Percentiles rank a stretch among this genome's conserved stretches.
Conservation (phyloP, 2,888 invertebrate species). For the Macaria notata region DNA sequence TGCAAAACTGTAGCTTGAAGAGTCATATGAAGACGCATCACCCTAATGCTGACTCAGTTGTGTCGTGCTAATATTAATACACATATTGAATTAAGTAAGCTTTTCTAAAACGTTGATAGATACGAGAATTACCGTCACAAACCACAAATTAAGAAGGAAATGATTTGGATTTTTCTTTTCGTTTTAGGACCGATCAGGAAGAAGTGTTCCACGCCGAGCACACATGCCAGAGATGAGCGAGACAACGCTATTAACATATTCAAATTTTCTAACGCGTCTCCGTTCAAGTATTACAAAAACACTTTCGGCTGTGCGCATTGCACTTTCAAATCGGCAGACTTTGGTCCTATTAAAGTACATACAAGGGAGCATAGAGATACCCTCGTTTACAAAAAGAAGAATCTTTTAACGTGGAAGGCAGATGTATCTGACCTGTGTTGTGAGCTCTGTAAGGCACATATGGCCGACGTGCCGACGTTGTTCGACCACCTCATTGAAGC, state of each 20-base stretch:
- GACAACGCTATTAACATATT: slow-evolving; percentile 5
- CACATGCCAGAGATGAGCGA: background rate
- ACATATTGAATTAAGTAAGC: slow-evolving; percentile 7
- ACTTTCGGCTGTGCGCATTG: slow-evolving; percentile 11
- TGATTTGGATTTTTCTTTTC: slow-evolving; percentile 4
- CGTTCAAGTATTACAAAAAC: background rate
- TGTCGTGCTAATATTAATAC: background rate
- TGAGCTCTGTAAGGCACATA: slow-evolving; percentile 18
- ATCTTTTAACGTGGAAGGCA: slow-evolving; percentile 10
- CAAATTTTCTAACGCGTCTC: slow-evolving; percentile 6
- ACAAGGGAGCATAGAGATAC: slow-evolving; percentile 2
- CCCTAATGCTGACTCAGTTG: slow-evolving; percentile 38
- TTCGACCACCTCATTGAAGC: slow-evolving; percentile 16
- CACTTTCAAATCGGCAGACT: slow-evolving; percentile 9
- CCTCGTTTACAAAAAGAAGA: background rate
- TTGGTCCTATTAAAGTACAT: slow-evolving; percentile 3
- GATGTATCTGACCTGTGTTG: slow-evolving; percentile 25
- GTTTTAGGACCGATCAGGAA: slow-evolving; percentile 4
- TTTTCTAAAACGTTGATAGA: too few species aligned
- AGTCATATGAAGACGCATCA: slow-evolving; percentile 68
- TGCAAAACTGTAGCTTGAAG: slow-evolving; percentile 71
- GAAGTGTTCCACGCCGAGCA: background rate
- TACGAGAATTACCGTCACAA: too few species aligned
- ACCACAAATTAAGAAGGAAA: background rate
- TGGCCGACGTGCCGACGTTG: slow-evolving; percentile 9